Conservation (phyloP, 1,140 invertebrate species). For the Araneus ventricosus region DNA sequence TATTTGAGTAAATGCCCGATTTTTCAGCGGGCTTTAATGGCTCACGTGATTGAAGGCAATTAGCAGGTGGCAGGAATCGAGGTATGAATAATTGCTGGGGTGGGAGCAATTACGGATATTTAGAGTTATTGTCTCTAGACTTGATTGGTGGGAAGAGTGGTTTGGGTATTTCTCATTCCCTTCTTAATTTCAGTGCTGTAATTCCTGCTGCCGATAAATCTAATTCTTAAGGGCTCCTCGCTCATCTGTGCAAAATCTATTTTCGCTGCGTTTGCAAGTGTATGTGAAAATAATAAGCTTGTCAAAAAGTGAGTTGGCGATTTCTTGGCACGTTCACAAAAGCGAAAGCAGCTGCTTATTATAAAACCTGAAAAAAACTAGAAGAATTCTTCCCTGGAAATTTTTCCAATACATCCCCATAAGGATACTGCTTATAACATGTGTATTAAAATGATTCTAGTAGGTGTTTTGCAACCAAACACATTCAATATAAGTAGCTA, state of each 20-base stretch:
- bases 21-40: background rate
- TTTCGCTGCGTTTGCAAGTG: background rate
- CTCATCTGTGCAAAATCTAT: background rate
- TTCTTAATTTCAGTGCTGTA: background rate
- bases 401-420: too few relatives aligned
- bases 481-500: too few relatives aligned
- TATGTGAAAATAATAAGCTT: too few relatives aligned
- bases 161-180: background rate
- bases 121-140: background rate
- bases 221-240: background rate
- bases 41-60: constrained; percentile 21
- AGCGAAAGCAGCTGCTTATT: too few relatives aligned
- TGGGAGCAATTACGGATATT: constrained; percentile 7
- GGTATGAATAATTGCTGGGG: constrained; percentile 14
- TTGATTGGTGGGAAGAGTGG: background rate
- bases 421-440: too few relatives aligned
- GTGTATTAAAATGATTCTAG: too few relatives aligned
- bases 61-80: constrained; percentile 6
- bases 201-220: background rate
- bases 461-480: too few relatives aligned
- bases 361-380: too few relatives aligned
- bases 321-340: too few relatives aligned
- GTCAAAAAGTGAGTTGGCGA: too few relatives aligned
- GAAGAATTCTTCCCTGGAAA: too few relatives aligned
- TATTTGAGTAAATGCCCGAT: constrained; percentile 9